Evolutionary conservation across 2,888 invertebrate species (phyloP).

Genomic region (Osedax frankpressi): DNA sequence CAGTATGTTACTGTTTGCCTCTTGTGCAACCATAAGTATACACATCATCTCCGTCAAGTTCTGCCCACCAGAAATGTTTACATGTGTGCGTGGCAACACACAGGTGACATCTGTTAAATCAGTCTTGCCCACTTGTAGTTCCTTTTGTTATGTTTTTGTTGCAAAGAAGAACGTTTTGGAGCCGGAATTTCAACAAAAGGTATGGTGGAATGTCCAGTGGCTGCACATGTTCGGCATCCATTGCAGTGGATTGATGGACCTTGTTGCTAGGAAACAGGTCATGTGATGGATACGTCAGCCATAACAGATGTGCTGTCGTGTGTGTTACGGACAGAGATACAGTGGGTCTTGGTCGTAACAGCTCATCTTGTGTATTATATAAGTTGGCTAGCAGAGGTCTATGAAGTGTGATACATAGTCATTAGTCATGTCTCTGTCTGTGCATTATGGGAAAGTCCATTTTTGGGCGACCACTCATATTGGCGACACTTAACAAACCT

Average conservation of each 20-base stretch:
- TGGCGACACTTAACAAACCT: background rate
- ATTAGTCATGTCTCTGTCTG: background rate
- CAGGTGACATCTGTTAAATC: background rate
- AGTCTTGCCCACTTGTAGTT: background rate
- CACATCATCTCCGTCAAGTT: background rate
- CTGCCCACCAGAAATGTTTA: background rate
- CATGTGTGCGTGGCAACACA: background rate
- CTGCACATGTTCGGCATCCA: conserved; percentile 1
- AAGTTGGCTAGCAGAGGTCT: background rate
- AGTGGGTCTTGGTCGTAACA: background rate
- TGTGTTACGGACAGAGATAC: background rate
- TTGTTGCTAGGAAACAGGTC: background rate
- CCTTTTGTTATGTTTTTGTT: background rate
- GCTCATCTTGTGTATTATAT: background rate
- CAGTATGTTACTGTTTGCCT: background rate
- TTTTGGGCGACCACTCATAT: background rate
- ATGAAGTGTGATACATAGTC: conserved; percentile 6
- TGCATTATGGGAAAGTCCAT: background rate
- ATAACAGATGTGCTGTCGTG: background rate
- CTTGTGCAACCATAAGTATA: background rate
- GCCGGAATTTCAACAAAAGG: background rate
- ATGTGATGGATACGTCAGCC: background rate
- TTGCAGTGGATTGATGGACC: background rate
- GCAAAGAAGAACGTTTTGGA: background rate
- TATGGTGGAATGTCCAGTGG: background rate